Base-by-base conservation (phyloP, 1,140 invertebrate species). In the Chelonus insularis region DNA sequence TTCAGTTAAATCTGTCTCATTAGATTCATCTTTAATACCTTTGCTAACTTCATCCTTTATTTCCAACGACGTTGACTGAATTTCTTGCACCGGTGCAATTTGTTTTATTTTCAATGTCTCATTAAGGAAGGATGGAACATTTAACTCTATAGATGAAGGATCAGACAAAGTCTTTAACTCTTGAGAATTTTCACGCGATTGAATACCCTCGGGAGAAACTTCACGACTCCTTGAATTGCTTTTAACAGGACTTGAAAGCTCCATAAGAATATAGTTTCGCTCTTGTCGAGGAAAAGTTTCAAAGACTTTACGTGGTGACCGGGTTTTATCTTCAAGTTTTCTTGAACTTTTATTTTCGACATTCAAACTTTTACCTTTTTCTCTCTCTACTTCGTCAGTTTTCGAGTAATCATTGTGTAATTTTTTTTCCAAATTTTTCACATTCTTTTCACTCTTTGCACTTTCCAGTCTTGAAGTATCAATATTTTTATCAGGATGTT, bases 241-340 rank as follows among this genome's bases (percentile, higher is more conserved):
- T 67, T 70, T 62, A 34, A 60, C 37, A 6, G 73, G 68, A 68
- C 70, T 74, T 7, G 69, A 69, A 8, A 69, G 45, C 25, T 74
- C 71, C 62, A 68, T 72, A 3, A 67, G 55, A 20, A 69, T 70
- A 45, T 71, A 73, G 59, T 74, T 74, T 18, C 64, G 60, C 21
- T 73, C 73, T 25, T 72, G 70, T 0, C 64, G 63, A 1, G 71
- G 70, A 61, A 70, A 66, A 12, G 18, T 61, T 59, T 75, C 72
- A 37, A 70, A 69, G 20, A 41, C 23, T 43, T 56, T 66, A 14
- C 41, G 54, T 16, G 56, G 51, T 23, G 60, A 62, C 21, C 16
- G 25, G 7, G 29, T 20, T 32, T 41, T 43, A 25, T 36, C 23
- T 20, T 41, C 34, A 8, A 12, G 0, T 11, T 39, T 39, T 39